These are phyloP conservation scores for Euthynnus affinis DNA, from an alignment of 2,797 vertebrate species.

Conservation along the genomic window DNA sequence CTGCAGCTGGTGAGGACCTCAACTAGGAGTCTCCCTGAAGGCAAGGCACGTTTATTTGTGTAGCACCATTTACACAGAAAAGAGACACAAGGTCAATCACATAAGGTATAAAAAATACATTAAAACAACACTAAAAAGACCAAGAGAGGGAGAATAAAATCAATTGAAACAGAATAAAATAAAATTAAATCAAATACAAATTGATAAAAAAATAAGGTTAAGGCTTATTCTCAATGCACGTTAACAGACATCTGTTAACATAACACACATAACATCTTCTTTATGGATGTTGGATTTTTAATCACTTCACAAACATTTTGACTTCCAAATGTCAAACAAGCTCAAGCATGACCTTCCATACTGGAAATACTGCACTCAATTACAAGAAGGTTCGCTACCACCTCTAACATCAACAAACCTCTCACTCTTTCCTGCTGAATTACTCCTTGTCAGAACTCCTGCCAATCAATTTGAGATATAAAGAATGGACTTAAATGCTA, in stretches of 20 bases:
- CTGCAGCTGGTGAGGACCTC: constrained; percentile 1
- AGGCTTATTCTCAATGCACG: background rate
- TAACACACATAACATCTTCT: background rate
- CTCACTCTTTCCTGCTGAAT: background rate
- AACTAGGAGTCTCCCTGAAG: background rate
- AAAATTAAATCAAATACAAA: background rate
- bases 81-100: background rate
- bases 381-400: background rate
- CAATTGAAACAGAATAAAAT: background rate
- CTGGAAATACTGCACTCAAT: background rate
- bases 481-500: background rate
- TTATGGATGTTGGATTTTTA: background rate
- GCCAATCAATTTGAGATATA: background rate
- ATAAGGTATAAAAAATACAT: background rate
- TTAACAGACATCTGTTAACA: background rate
- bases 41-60: background rate
- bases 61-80: background rate
- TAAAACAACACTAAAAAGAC: background rate
- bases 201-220: background rate
- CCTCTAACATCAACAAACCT: constrained; percentile 17
- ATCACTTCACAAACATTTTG: background rate
- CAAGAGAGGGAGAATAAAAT: background rate
- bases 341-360: background rate
- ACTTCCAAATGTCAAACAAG: background rate
- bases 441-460: background rate